A percentile compares a stretch with the other conserved stretches of the same genome.
These are phyloP conservation scores for Xiphophorus birchmanni DNA, from an alignment of 2,797 vertebrate genomes.

Conservation along the genomic window DNA sequence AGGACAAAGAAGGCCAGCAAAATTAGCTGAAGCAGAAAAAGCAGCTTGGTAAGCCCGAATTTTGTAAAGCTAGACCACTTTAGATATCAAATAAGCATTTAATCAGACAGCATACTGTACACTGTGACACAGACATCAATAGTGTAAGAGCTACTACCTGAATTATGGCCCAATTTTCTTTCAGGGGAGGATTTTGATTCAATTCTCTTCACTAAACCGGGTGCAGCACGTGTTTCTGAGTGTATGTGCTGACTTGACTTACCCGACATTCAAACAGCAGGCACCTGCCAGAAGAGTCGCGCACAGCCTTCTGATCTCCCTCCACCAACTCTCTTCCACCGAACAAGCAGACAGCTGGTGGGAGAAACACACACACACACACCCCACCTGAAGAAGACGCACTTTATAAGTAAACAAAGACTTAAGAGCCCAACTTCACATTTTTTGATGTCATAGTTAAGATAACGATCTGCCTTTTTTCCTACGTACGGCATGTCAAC, in stretches of 20 bases:
- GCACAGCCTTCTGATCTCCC: constrained; percentile 88
- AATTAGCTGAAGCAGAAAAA: neutral
- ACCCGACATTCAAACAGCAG: constrained; percentile 93
- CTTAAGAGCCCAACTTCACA: constrained; percentile 13
- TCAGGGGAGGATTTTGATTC: constrained; percentile 24
- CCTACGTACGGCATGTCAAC: neutral
- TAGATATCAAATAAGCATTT: constrained; percentile 29
- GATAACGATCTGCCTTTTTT: neutral
- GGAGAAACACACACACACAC: constrained; percentile 35
- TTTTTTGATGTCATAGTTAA: neutral
- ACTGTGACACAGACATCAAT: constrained; percentile 22
- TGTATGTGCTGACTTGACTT: constrained; percentile 64
- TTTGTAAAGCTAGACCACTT: neutral
- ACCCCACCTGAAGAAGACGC: neutral
- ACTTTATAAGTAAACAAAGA: constrained; percentile 27
- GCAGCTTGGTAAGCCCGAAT: neutral
- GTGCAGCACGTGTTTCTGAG: constrained; percentile 6
- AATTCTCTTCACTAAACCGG: constrained; percentile 20
- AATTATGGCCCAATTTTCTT: constrained; percentile 23
- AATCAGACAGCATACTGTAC: constrained; percentile 29
- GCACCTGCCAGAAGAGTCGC: constrained; percentile 88
- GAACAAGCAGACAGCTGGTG: constrained; percentile 88
- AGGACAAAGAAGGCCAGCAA: neutral
- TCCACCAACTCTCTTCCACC: constrained; percentile 89
- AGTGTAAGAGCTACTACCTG: constrained; percentile 17